Base-by-base conservation (phyloP, 1,140 invertebrate species). In the Drosophila paulistorum region DNA sequence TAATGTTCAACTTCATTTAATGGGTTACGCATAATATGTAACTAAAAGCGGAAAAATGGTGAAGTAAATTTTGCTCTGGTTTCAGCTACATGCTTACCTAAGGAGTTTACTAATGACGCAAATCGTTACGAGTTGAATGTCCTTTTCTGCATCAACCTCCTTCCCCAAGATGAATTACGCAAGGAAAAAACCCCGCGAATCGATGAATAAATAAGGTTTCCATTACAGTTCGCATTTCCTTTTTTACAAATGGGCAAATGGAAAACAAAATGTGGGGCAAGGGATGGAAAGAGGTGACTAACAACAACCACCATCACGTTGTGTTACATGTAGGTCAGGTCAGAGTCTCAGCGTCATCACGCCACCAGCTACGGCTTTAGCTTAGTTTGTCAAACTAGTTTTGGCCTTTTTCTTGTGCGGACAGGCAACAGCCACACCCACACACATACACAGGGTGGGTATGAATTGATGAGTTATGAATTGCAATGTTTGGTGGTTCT, bases 91-190 rank as follows among this genome's bases (percentile, higher is more conserved):
- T 65, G 35, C 10, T 39, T 39, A 39, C 37, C 2, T 13, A 13
- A 37, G 35, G 45, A 14, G 17, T 75, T 71, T 61, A 17, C 60
- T 54, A 77, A 37, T 83, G 81, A 81, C 77, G 70, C 64, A 73
- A 61, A 64, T 62, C 78, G 55, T 59, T 48, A 48, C 41, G 59
- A 79, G 83, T 87, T 86, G 72, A 87, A 77, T 82, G 82, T 86
- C 79, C 82, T 79, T 74, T 42, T 35, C 41, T 9, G 17, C 41
- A 6, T 26, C 23, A 26, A 26, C 41, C 41, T 42, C 41, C 41
- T 10, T 17, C 42, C 1, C 42, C 3, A 13, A 42, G 2, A 42
- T 26, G 26, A 68, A 63, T 68, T 73, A 62, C 65, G 54, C 76
- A 73, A 77, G 62, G 41, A 42, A 65, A 71, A 69, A 66, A 0